Conservation (phyloP, 1,140 invertebrate genomes). For the Zophobas atratus region DNA sequence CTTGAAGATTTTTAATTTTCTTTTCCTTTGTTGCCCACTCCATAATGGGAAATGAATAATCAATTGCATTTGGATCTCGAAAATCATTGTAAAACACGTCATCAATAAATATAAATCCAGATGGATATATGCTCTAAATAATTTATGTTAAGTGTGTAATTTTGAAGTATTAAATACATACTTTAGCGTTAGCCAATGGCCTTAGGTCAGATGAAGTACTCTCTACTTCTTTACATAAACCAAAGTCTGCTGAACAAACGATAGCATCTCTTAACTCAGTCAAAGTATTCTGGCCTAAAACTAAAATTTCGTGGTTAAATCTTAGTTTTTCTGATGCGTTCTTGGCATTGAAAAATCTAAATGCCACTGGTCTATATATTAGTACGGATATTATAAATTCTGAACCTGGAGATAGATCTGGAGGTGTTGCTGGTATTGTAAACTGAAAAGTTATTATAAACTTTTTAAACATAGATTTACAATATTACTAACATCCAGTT, state of each 20-base stretch:
- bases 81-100: constrained; percentile 78
- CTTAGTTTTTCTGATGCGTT: constrained; percentile 50
- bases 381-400: constrained; percentile 65
- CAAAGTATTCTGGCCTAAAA: constrained; percentile 73
- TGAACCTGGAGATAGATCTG: constrained; percentile 59
- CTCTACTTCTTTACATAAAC: constrained; percentile 71
- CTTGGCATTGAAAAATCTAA: constrained; percentile 43
- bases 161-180: constrained; percentile 57
- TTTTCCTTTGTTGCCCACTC: constrained; percentile 71
- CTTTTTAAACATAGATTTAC: neutral
- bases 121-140: constrained; percentile 74
- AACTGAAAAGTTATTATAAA: constrained; percentile 36
- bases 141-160: constrained; percentile 15
- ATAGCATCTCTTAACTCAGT: constrained; percentile 74
- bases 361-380: constrained; percentile 65
- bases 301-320: constrained; percentile 68
- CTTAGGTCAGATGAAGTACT: constrained; percentile 66
- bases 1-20: constrained; percentile 70
- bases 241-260: constrained; percentile 72
- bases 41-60: constrained; percentile 75
- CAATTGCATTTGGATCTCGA: constrained; percentile 69
- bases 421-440: neutral
- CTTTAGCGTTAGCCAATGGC: constrained; percentile 67
- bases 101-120: constrained; percentile 79
- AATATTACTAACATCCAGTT: constrained; percentile 18